phyloP scores from a whole-genome alignment of 2,113 vertebrate species.

The Gadus chalcogrammus region DNA sequence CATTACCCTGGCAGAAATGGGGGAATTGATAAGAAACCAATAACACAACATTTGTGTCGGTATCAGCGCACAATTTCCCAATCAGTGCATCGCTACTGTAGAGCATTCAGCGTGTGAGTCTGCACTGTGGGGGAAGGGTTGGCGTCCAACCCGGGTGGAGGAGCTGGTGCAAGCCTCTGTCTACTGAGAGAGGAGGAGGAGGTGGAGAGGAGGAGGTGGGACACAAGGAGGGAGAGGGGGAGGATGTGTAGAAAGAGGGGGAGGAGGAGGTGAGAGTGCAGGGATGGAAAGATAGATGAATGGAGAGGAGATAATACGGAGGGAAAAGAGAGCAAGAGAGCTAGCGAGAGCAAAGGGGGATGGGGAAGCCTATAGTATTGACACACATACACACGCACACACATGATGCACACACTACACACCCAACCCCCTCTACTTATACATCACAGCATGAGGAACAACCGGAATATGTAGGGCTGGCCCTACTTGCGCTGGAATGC shows the following conservation, averaged over 20 bases:
- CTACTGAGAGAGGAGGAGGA: constrained; percentile 19
- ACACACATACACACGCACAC: constrained; percentile 39
- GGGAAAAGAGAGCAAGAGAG: constrained; percentile 1
- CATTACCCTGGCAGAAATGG: too few species aligned
- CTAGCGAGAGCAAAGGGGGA: constrained; percentile 26
- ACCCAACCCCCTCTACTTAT: constrained; percentile 30
- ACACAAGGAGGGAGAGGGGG: neutral
- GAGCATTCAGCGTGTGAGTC: constrained; percentile 2
- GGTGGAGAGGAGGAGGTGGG: constrained; percentile 17
- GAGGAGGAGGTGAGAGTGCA: constrained; percentile 3
- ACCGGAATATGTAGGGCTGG: constrained; percentile 26
- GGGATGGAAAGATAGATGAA: constrained; percentile 6
- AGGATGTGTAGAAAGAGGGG: neutral
- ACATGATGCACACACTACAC: constrained; percentile 53
- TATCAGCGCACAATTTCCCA: too few species aligned
- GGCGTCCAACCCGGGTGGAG: constrained; percentile 41
- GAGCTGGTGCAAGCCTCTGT: constrained; percentile 45
- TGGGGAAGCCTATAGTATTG: constrained; percentile 43
- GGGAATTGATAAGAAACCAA: too few species aligned
- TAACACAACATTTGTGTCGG: too few species aligned
- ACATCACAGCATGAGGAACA: constrained; percentile 37
- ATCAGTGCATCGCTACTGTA: neutral
- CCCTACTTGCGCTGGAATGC: neutral
- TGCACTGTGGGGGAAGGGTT: constrained; percentile 36
- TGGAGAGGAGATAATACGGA: constrained; percentile 11